Evolutionary conservation across 2,797 vertebrate genomes (phyloP), one percentile per base, ranked within the genome.

Genomic region (Melanotaenia parkinsoni): DNA sequence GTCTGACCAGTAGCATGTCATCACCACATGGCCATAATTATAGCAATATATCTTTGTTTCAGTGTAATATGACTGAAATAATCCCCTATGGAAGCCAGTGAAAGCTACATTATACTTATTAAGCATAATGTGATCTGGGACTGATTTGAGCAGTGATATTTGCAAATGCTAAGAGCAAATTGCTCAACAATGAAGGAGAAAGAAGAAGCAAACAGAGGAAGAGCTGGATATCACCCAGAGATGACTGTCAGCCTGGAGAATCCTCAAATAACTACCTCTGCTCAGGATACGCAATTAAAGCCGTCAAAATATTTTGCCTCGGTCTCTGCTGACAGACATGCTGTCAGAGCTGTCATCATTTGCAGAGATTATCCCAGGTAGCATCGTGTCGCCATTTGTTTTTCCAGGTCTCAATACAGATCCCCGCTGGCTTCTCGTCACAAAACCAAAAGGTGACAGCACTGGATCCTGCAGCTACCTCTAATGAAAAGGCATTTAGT

Each of bases 331-430:
- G 80, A 70, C 77, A 92, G 89, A 89, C 89, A 12, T 91, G 77
- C 69, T 84, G 87, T 93, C 89, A 92, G 67, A 80, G 62, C 70
- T 63, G 73, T 90, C 91, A 92, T 87, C 80, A 20, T 73, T 75
- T 72, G 47, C 77, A 59, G 63, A 83, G 86, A 74, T 90, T 84
- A 88, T 65, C 38, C 43, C 63, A 62, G 58, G 74, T 78, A 63
- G 67, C 66, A n/a, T 73, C 69, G 74, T 58, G 76, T 81, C 83
- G 82, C 60, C 51, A 37, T 69, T 81, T 75, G 79, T 83, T 88
- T 82, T 76, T 47, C 40, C 18, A 0, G 35, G 63, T 80, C 58
- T 80, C 60, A 64, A 59, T 62, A 50, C 16, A 38, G 65, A 72
- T 50, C 56, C 70, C 64, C 61, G 65, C 80, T 73, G 78, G 81